A percentile compares a stretch with the other conserved stretches of the same genome.
Evolutionary conservation across 2,888 invertebrate genomes (phyloP).

Genomic region (Odontocolon sp.): DNA sequence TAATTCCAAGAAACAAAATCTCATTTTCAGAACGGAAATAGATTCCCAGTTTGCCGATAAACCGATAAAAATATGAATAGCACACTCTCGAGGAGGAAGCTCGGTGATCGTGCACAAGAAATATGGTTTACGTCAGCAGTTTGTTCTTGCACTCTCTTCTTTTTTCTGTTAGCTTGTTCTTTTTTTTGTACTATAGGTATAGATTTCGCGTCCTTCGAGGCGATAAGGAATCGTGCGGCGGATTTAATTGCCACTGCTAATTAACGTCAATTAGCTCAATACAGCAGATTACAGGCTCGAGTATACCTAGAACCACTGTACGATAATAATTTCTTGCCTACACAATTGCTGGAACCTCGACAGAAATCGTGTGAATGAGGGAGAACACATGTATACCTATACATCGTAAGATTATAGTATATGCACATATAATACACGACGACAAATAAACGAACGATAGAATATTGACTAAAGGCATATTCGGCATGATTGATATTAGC

Average conservation of each 20-base stretch:
- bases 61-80: conserved; percentile 20
- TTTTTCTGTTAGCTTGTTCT: neutral
- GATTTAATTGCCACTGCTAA: conserved; percentile 13
- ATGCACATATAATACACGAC: no score
- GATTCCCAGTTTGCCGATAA: conserved; percentile 26
- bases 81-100: neutral
- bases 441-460: no score
- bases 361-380: neutral
- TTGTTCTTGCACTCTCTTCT: neutral
- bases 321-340: neutral
- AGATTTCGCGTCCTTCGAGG: neutral
- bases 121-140: neutral
- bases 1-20: conserved; percentile 34
- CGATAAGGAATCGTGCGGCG: conserved; percentile 17
- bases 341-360: neutral
- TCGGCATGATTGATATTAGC: no score
- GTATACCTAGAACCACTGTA: neutral
- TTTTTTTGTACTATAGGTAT: neutral
- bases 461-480: no score
- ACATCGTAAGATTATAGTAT: no score
- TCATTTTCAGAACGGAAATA: conserved; percentile 35
- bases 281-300: conserved; percentile 3
- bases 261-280: conserved; percentile 30
- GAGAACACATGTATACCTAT: neutral
- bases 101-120: neutral